Evolutionary conservation across 2,888 invertebrate species (phyloP), one percentile per base, ranked within the genome.

Genomic region (Doris montereyensis): DNA sequence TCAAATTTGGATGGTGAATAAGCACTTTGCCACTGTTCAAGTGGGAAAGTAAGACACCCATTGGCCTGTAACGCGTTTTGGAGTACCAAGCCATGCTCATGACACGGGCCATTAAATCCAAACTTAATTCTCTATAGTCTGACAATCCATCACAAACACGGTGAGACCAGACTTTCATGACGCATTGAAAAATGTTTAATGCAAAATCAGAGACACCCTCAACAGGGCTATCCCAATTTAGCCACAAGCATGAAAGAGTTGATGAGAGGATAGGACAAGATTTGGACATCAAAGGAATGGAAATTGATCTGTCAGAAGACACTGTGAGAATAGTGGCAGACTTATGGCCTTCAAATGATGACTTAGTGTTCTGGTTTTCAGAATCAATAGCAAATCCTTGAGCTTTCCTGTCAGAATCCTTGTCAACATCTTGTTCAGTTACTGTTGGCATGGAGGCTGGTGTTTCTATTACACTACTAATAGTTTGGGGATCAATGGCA

Each of bases 191-290:
- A 5, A 85, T 84, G n/a, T 86, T 84, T 2, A 83, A 79, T 8
- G 86, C 85, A 77, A 81, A 81, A 30, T 87, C 87, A 28, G 87
- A 82, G 13, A 90, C 89, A 79, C 89, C 89, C 62, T 88, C 88
- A n/a, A 90, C 88, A 8, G 90, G 89, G 74, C 87, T 89, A 77
- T 89, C 90, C 84, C 88, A 85, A 82, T 89, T 85, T 60, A 87
- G 78, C 83, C 87, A 86, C 26, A 89, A 83, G 21, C 88, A 78
- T 4, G 85, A 78, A 58, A 88, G 71, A n/a, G 87, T 86, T 30
- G 83, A 77, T 58, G 77, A 41, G 28, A 81, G 65, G 10, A 78
- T 58, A 0, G 62, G 75, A 32, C 75, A 77, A n/a, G 30, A 32
- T 26, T 24, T 71, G 3, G 74, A 78, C 58, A 78, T 80, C 21